phyloP scores from a whole-genome alignment of 2,113 vertebrate species.

The Apteryx owenii region DNA sequence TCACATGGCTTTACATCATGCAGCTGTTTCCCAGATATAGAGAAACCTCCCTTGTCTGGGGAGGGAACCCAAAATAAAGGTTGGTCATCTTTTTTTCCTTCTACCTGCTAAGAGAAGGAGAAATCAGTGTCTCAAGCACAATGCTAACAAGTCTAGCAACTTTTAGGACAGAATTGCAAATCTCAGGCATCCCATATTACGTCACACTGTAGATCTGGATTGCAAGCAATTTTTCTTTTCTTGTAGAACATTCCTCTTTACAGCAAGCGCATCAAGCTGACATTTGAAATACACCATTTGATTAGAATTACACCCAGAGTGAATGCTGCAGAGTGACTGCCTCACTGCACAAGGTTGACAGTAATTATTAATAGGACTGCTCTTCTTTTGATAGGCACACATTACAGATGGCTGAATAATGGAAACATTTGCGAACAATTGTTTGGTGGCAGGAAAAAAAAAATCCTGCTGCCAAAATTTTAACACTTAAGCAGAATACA shows the following conservation, averaged over 20 bases:
- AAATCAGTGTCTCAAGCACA: background rate
- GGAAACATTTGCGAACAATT: conserved; percentile 65
- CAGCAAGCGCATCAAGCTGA: background rate
- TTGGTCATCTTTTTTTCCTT: background rate
- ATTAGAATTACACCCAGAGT: conserved; percentile 47
- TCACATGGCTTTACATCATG: fast-evolving
- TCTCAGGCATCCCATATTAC: background rate
- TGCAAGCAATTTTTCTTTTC: background rate
- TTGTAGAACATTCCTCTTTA: conserved; percentile 29
- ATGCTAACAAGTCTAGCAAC: background rate
- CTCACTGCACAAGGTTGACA: conserved; percentile 38
- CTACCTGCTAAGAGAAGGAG: background rate
- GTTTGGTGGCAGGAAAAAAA: background rate
- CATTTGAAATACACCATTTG: conserved; percentile 43
- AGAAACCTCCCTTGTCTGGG: background rate
- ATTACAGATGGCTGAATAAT: conserved; percentile 36
- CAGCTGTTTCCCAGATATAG: background rate
- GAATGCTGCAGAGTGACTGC: conserved; percentile 21
- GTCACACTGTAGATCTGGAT: background rate
- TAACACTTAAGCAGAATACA: conserved; percentile 7
- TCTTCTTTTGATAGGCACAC: conserved; percentile 43
- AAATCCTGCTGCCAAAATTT: conserved; percentile 14
- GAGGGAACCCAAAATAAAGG: background rate
- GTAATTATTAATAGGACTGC: conserved; percentile 47
- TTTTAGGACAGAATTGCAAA: background rate